Base-by-base conservation (phyloP, 2,797 vertebrate species). In the Liasis olivaceus region DNA sequence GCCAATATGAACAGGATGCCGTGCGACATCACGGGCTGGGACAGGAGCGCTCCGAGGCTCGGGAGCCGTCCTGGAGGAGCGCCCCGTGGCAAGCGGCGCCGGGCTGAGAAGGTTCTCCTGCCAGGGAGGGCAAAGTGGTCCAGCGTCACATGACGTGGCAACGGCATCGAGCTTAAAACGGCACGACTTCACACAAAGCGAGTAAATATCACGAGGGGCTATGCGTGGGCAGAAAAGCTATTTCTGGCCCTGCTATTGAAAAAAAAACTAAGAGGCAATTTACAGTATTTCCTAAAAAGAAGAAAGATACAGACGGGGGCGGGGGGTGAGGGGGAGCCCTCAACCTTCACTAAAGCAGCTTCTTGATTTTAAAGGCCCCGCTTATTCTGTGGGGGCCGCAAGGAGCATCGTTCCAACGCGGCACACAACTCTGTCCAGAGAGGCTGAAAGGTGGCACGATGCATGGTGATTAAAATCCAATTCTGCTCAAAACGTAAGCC, bases 241-340 rank as follows among this genome's bases (percentile, higher is more conserved):
- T 77, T 88, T 22, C 77, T 17, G 8, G 54, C 0, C 42, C 26
- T 14, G 20, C 42, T 2, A 11, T 17, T 14, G 4, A n/a, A 72
- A 59, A 60, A 60, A 28, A 6, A 36, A 42, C 11, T 13, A 60
- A 31, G 2, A n/a, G 7, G 17, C 22, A 63, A 1, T 15, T 59
- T 11, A 8, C 5, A 24, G 3, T 26, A 24, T 56, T 24, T n/a
- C 47, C 47, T 28, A 36, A 47, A 92, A 86, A 24, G 17, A 12
- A 22, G 4, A 60, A 11, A 24, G 15, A 51, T 5, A 22, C 0
- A 17, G 2, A 47, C 3, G 15, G 2, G 28, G 20, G 26, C 0
- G 15, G 11, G 15, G 15, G 2, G 28, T 12, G 26, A 0, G 15
- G 11, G 15, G 0, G 2, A 28, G 0, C 7, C 31, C 14, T 24